Evolutionary conservation across 2,888 invertebrate genomes (phyloP), one percentile per base, ranked within the genome.

Genomic region (Heliothis peltigera): DNA sequence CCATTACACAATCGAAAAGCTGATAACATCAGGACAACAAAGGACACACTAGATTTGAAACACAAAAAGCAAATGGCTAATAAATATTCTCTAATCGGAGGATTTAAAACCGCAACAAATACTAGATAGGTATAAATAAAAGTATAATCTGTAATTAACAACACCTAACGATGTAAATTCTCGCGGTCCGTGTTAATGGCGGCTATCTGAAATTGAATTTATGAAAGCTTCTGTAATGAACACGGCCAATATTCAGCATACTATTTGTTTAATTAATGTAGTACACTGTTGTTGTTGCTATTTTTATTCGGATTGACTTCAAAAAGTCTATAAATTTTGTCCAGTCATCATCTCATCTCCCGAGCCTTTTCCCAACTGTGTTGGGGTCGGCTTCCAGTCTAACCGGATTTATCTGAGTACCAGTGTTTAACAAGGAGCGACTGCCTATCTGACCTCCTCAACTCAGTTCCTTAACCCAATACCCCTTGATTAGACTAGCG

Each of bases 121-220:
- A n/a, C n/a, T n/a, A 28, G 60, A 67, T 67, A 71, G 58, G 58
- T 53, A 54, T 64, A 77, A 76, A 79, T 79, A 61, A 79, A 79
- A 63, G 44, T 60, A 55, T 67, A 64, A 65, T 68, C 52, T 44
- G 52, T 63, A 79, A 77, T 71, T 71, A 77, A 61, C 77, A 71
- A 49, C 63, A 65, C 60, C 54, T 28, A 64, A 58, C 63, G 53
- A 68, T 63, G 49, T 71, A 59, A 61, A 77, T 76, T 71, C 48
- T 35, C 68, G 56, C 47, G 49, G 67, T 58, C 28, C 46, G 48
- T 67, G 79, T 60, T 67, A 76, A 70, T 62, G 64, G 60, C 64
- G 54, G 76, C 64, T 71, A 77, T 79, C 60, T 61, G 58, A 68
- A 71, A 77, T 68, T 71, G 28, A 71, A 79, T 76, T 76, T 71